Conservation (phyloP, 2,797 vertebrate species). For the Neopelma chrysocephalum region DNA sequence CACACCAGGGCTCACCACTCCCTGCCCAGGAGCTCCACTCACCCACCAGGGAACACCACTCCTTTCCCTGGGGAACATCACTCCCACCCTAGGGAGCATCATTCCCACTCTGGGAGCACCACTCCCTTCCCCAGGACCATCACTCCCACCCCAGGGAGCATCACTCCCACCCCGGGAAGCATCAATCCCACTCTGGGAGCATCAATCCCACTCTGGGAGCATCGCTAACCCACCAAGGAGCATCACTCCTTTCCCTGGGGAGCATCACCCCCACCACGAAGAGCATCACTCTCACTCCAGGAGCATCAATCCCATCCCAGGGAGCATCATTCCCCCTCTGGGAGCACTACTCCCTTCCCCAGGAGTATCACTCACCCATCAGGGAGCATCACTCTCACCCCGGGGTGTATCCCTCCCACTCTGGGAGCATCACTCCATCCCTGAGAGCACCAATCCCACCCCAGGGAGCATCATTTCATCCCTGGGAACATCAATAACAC, state of each 20-base stretch:
- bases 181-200: neutral
- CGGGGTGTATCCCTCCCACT: neutral
- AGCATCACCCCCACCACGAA: neutral
- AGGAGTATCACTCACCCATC: too few relatives aligned
- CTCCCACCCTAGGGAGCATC: neutral
- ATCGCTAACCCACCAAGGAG: rapidly evolving
- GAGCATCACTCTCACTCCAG: neutral
- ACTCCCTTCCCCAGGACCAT: neutral
- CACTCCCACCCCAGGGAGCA: neutral
- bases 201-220: neutral
- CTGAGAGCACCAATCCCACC: neutral
- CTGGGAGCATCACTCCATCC: neutral
- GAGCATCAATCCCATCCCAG: neutral
- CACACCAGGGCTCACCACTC: rapidly evolving
- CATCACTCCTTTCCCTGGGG: neutral
- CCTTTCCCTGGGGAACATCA: neutral
- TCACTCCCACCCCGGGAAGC: neutral
- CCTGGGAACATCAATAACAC: neutral
- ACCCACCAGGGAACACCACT: neutral
- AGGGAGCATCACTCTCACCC: neutral
- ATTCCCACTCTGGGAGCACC: neutral
- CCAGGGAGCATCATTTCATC: neutral
- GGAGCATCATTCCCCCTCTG: neutral
- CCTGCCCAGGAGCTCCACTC: neutral
- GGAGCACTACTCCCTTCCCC: neutral